Evolutionary conservation across 2,797 vertebrate genomes (phyloP), one percentile per base, ranked within the genome.

Genomic region (Sitta carolinensis): DNA sequence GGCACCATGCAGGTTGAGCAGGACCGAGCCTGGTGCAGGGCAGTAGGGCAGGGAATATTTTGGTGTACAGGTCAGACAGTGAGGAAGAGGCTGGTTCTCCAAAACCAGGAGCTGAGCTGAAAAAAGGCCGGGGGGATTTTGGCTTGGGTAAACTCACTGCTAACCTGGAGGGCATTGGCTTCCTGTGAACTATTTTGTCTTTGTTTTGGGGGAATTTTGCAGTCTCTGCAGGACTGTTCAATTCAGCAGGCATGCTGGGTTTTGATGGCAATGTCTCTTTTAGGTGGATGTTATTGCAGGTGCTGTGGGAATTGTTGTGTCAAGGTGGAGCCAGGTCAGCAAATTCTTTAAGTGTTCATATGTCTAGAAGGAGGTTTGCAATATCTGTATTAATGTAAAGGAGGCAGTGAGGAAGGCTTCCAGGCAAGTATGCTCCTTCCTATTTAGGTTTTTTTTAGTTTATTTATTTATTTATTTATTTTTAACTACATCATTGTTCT

Each of bases 51-150:
- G 64, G 50, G 30, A 34, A 20, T 45, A 34, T 38, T 62, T 55
- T 75, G 30, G 19, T 51, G 18, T 8, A 4, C 2, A 23, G 74
- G 18, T 30, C 22, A 54, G 21, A n/a, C 4, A 10, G 16, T 0
- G 4, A 82, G 5, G 26, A 13, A 6, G 13, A 54, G 11, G 26
- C 5, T 45, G 32, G 3, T 19, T 74, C 26, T 59, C n/a, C 11
- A 10, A 63, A 75, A 14, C 18, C 55, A 54, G 52, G 50, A 87
- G 21, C 27, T 40, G 32, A 59, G 29, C 6, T 23, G 8, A 67
- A 64, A 47, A 63, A 47, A 67, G 21, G 4, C 32, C 20, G 3
- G 2, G 5, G 22, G 6, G 7, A 27, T 55, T 72, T 84, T 89
- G 62, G 16, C 15, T 76, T 45, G 34, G 17, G 30, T 78, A 74